Evolutionary conservation across 2,797 vertebrate genomes (phyloP), one percentile per base, ranked within the genome.

Genomic region (Ceryle rudis): DNA sequence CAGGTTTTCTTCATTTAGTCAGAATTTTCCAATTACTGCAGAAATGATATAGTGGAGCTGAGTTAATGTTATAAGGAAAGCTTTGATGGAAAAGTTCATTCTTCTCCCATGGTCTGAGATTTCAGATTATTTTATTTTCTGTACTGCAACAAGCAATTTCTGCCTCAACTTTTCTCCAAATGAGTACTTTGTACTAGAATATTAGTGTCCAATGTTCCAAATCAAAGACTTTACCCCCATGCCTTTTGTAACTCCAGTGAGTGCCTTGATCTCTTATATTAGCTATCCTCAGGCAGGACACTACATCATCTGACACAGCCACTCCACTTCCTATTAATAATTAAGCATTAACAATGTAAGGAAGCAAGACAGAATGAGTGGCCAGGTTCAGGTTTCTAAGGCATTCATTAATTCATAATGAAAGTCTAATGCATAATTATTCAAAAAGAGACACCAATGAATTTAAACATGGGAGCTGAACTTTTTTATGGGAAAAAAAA

Each of bases 401-500:
- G 35, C 66, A 80, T 64, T 92, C 72, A 91, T 96, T 87, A 96
- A 95, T 93, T 89, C 49, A 58, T 81, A 91, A 85, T 87, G 75
- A 57, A 92, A 87, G 44, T 44, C 81, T 85, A 87, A 89, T 86
- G 84, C 29, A 35, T 77, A 85, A 94, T 81, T 80, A 92, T 83
- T 85, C 52, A 92, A 65, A 94, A 96, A 91, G 61, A 93, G 91
- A 87, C 39, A 78, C 47, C 54, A 67, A 74, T 85, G 44, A 85
- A 92, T 95, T 89, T 85, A 93, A 92, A 85, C 33, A 61, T 23
- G 54, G 75, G 20, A 79, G 62, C 12, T 80, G n/a, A 93, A 66
- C n/a, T 64, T 80, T 80, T 57, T n/a, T 35, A 60, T 3, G 14
- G 69, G 71, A 81, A 78, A 81, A 82, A 78, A 80, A 23, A 1